Conservation (phyloP, 2,888 invertebrate species). For the Cantharis flavilabris region DNA sequence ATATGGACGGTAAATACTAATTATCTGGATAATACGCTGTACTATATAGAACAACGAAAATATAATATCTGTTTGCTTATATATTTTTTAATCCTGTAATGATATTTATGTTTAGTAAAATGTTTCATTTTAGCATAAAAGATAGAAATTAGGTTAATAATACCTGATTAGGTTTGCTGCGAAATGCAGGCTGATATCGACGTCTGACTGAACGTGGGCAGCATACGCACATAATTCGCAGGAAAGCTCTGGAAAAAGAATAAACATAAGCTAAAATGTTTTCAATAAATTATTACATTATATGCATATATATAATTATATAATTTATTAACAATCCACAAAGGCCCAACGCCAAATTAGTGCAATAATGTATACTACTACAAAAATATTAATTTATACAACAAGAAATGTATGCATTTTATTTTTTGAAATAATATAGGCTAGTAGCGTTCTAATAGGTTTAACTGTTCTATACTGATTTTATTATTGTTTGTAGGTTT, state of each 20-base stretch:
- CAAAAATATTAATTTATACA: no score
- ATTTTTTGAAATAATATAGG: no score
- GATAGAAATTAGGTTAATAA: slow-evolving; percentile 42
- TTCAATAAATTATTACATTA: not conserved
- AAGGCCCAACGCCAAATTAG: not conserved
- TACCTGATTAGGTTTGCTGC: slow-evolving; percentile 87
- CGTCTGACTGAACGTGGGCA: slow-evolving; percentile 81
- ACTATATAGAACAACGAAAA: not conserved
- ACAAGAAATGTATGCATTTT: no score
- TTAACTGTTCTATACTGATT: not conserved
- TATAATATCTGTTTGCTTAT: not conserved
- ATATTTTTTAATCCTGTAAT: not conserved
- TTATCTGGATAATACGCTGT: no score
- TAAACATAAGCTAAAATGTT: not conserved
- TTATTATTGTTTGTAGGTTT: not conserved
- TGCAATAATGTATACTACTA: not conserved
- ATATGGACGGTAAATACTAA: not conserved
- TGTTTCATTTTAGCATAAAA: not conserved
- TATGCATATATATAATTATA: no score
- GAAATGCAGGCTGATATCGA: slow-evolving; percentile 82
- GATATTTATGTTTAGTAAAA: not conserved
- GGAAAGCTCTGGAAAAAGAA: slow-evolving; percentile 79
- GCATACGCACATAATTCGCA: slow-evolving; percentile 87
- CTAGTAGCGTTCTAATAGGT: not conserved
- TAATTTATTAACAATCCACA: no score